Evolutionary conservation across 2,888 invertebrate species (phyloP).

Genomic region (Phalangium opilio): DNA sequence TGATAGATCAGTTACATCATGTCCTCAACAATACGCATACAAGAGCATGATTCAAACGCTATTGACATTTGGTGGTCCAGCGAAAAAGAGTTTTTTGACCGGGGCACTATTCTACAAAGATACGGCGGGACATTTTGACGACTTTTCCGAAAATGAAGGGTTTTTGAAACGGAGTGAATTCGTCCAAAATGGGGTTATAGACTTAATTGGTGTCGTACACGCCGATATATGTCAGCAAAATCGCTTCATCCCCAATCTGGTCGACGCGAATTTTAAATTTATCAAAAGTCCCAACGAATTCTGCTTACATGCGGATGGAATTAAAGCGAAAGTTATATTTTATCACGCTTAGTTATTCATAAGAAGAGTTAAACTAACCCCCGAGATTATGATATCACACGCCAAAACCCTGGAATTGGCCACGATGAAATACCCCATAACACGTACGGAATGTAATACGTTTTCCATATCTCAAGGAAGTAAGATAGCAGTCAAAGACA

Average conservation of each 20-base stretch:
- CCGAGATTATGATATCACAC: conserved; percentile 22
- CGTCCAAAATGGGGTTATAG: no score
- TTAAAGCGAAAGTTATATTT: conserved; percentile 15
- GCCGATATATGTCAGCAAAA: conserved; percentile 10
- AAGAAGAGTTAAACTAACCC: conserved; percentile 16
- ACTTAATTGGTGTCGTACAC: conserved; percentile 12
- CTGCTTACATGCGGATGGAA: conserved; percentile 4
- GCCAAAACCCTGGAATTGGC: no score
- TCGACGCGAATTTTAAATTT: conserved; percentile 6
- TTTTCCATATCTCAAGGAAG: conserved; percentile 21
- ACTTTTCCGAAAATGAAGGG: no score
- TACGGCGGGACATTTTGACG: no score
- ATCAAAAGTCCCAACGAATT: conserved; percentile 10
- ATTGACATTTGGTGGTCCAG: no score
- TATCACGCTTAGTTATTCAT: conserved; percentile 19
- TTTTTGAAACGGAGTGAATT: no score
- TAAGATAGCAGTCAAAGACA: conserved; percentile 24
- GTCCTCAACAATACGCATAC: no score
- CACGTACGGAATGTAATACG: conserved; percentile 17
- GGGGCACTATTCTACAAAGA: no score
- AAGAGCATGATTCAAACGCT: no score
- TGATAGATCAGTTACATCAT: no score
- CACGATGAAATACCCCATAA: conserved; percentile 20
- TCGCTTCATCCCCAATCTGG: conserved; percentile 9
- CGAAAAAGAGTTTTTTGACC: no score